Base-by-base conservation (phyloP, 2,113 vertebrate species). In the Sorex fumeus region DNA sequence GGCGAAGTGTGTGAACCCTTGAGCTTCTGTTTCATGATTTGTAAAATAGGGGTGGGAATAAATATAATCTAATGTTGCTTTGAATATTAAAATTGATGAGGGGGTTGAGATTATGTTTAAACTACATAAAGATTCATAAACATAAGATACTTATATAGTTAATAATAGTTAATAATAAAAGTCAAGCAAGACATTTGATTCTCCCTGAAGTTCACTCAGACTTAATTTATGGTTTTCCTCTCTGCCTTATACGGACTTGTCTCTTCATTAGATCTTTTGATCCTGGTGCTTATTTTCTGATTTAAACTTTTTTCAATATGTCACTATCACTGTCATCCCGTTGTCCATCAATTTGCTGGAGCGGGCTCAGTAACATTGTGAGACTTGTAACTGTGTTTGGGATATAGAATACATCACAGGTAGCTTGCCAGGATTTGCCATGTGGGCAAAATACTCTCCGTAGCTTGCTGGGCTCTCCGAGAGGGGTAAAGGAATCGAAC, bases 261-360 rank as follows among this genome's bases (percentile, higher is more conserved):
- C 8, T 93, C 34, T 92, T 87, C 40, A 43, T 11, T 96, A 47
- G 32, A 78, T 94, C 79, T 34, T 47, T 34, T n/a, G 69, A 50
- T 87, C 23, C 34, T 87, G 7, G 4, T 96, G 77, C 71, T 92
- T 66, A 30, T 50, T 57, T 96, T 78, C 27, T 71, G 83, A 94
- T 47, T 53, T 80, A 11, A 74, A 45, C 13, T 86, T 19, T 60
- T 60, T 93, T 88, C 91, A 85, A 94, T 93, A 60, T 86, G 91
- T 87, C n/a, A n/a, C n/a, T n/a, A n/a, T n/a, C n/a, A n/a, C n/a
- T n/a, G n/a, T n/a, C n/a, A n/a, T n/a, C n/a, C n/a, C n/a, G n/a
- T n/a, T n/a, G n/a, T n/a, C n/a, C n/a, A n/a, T n/a, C n/a, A n/a
- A n/a, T n/a, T n/a, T n/a, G n/a, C n/a, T n/a, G n/a, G n/a, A n/a